Percentiles rank a stretch among this genome's conserved stretches.
Evolutionary conservation across 2,888 invertebrate genomes (phyloP).

Genomic region (Nycteola revayana): DNA sequence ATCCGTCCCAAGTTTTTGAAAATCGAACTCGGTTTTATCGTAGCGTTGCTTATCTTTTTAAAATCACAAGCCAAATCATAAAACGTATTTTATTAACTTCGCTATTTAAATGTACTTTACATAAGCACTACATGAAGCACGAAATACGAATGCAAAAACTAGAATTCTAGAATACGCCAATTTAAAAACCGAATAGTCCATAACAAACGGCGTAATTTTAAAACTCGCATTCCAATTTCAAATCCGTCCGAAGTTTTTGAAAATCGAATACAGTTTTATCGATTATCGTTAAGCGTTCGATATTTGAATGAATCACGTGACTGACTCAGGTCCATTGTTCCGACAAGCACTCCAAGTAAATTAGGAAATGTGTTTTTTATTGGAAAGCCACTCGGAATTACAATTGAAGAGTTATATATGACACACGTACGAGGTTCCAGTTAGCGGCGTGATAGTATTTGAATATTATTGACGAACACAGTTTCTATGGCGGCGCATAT

Average conservation of each 20-base stretch:
- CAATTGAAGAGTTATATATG: constrained; percentile 63
- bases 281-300: constrained; percentile 45
- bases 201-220: constrained; percentile 9
- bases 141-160: background rate
- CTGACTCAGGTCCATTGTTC: constrained; percentile 77
- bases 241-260: constrained; percentile 23
- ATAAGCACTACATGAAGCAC: background rate
- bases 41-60: too few relatives aligned
- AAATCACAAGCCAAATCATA: too few relatives aligned
- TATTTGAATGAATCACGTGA: constrained; percentile 74
- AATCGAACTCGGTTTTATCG: too few relatives aligned
- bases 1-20: too few relatives aligned
- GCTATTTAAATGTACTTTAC: too few relatives aligned
- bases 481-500: constrained; percentile 29
- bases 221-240: constrained; percentile 14
- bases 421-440: constrained; percentile 66
- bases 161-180: constrained; percentile 2
- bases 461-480: constrained; percentile 40
- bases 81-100: too few relatives aligned
- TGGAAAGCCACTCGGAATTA: constrained; percentile 70
- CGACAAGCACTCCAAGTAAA: constrained; percentile 63
- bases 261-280: constrained; percentile 31
- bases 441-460: constrained; percentile 65
- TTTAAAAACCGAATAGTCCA: constrained; percentile 6
- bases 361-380: constrained; percentile 80